Evolutionary conservation across 2,797 vertebrate species (phyloP).

Genomic region (Sebastes variabilis): DNA sequence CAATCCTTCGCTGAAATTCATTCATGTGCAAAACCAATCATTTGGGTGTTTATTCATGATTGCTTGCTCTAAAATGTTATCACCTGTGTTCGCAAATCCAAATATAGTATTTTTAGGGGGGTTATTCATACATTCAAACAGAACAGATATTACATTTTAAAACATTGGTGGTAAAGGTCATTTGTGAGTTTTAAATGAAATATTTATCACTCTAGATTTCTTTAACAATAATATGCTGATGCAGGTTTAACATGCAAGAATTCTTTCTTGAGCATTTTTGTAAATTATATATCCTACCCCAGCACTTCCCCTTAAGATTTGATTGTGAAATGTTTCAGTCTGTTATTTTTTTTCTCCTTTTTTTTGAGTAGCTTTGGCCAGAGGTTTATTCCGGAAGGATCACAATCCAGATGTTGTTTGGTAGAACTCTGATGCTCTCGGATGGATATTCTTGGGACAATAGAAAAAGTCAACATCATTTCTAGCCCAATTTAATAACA

Average conservation of each 20-base stretch:
- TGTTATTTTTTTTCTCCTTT: neutral
- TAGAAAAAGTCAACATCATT: neutral
- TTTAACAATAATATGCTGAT: neutral
- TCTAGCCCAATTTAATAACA: neutral
- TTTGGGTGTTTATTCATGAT: neutral
- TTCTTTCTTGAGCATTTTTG: neutral
- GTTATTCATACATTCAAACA: neutral
- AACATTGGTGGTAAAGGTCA: neutral
- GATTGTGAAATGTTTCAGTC: conserved; percentile 19
- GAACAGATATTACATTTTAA: neutral
- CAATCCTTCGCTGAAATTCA: neutral
- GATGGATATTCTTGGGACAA: neutral
- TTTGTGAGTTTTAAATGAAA: neutral
- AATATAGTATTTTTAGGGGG: neutral
- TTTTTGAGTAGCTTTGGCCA: neutral
- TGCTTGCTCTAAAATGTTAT: neutral
- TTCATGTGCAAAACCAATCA: neutral
- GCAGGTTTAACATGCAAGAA: neutral
- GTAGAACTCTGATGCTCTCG: neutral
- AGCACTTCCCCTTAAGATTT: neutral
- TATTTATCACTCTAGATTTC: neutral
- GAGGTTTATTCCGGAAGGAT: neutral
- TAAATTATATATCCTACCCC: neutral
- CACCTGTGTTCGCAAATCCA: neutral
- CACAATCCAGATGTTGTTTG: conserved; percentile 10